Evolutionary conservation across 2,113 vertebrate genomes (phyloP).

Genomic region (Rallus limicola): DNA sequence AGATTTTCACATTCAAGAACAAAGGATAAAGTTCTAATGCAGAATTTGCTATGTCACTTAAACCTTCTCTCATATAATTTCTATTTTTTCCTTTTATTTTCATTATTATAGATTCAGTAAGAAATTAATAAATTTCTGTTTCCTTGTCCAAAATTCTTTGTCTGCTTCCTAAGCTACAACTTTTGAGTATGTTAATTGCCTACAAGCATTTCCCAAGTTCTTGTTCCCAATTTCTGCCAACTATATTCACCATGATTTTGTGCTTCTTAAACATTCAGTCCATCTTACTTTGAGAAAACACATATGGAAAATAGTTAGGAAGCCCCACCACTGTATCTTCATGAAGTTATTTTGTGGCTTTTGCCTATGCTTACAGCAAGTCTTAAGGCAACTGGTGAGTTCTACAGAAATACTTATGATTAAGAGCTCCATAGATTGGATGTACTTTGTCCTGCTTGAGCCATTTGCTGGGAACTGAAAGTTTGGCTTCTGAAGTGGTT

Average conservation of each 20-base stretch:
- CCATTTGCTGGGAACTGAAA: background rate
- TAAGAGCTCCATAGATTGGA: background rate
- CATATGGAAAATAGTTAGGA: background rate
- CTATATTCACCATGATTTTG: background rate
- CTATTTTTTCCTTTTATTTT: background rate
- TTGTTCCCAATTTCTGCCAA: background rate
- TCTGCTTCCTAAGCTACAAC: background rate
- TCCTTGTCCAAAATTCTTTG: background rate
- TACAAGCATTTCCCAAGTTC: background rate
- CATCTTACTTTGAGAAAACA: background rate
- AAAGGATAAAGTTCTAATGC: background rate
- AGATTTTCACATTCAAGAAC: background rate
- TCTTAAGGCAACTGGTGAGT: background rate
- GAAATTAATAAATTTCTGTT: background rate
- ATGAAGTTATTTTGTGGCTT: background rate
- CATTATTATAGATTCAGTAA: background rate
- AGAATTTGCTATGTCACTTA: background rate
- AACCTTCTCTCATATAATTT: background rate
- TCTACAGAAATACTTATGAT: background rate
- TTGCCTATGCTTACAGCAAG: background rate
- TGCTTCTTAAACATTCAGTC: background rate
- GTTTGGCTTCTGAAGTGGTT: background rate
- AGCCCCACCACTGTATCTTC: fast-evolving
- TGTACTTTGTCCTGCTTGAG: background rate
- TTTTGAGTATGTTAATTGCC: background rate